These are phyloP conservation scores for Gortyna flavago DNA, from an alignment of 2,888 invertebrate genomes.

Conservation along the genomic window DNA sequence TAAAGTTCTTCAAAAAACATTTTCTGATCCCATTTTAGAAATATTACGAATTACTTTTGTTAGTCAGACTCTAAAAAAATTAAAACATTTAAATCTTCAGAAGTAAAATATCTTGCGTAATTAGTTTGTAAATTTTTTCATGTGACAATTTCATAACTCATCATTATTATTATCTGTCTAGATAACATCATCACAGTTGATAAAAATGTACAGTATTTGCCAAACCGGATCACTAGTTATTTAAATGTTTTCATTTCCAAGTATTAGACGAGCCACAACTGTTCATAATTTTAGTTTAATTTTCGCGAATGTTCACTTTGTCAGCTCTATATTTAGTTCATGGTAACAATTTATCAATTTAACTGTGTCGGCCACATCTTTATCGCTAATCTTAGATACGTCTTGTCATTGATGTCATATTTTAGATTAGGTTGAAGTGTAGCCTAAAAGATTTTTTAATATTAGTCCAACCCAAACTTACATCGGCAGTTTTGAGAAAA, in stretches of 20 bases:
- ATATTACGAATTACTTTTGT: background rate
- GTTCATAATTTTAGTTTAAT: slow-evolving; percentile 22
- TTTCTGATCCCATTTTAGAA: background rate
- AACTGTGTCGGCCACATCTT: slow-evolving; percentile 70
- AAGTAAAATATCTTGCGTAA: background rate
- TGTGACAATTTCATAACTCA: slow-evolving; percentile 9
- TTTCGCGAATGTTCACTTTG: slow-evolving; percentile 34
- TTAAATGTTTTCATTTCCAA: slow-evolving; percentile 46
- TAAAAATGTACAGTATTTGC: slow-evolving; percentile 4
- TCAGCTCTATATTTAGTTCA: slow-evolving; percentile 62
- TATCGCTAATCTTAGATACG: slow-evolving; percentile 69
- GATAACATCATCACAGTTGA: slow-evolving; percentile 42
- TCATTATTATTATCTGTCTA: slow-evolving; percentile 22
- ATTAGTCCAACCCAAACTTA: background rate
- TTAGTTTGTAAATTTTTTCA: slow-evolving; percentile 2
- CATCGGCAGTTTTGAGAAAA: background rate
- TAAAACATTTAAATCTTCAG: background rate
- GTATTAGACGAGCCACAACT: slow-evolving; percentile 10
- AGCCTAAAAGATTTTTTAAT: background rate
- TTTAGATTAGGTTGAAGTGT: slow-evolving; percentile 39
- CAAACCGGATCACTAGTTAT: slow-evolving; percentile 41
- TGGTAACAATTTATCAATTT: slow-evolving; percentile 61
- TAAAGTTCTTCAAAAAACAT: background rate
- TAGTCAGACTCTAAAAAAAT: background rate
- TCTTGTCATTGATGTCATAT: slow-evolving; percentile 60